These are phyloP conservation scores for Caretta caretta DNA, from an alignment of 2,113 vertebrate genomes.

Conservation along the genomic window DNA sequence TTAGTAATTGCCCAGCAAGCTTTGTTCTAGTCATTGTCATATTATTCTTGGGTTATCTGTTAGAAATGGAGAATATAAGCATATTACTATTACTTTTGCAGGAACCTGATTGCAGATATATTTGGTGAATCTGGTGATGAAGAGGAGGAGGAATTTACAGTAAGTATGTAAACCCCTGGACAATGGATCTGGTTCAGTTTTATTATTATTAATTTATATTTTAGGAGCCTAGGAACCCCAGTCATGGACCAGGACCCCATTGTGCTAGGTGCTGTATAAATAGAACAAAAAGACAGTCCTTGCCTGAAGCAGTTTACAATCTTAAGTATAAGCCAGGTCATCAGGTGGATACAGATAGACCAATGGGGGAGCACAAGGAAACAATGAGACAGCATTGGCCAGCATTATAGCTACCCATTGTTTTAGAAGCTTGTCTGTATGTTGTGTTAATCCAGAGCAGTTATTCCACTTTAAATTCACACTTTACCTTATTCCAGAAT, in stretches of 20 bases:
- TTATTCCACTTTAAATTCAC: neutral
- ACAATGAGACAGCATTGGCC: neutral
- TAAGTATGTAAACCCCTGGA: constrained; percentile 68
- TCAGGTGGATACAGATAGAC: neutral
- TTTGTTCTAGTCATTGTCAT: neutral
- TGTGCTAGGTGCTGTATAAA: neutral
- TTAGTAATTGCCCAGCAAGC: neutral
- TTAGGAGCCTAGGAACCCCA: neutral
- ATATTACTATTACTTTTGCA: constrained; percentile 62
- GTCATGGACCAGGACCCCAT: neutral
- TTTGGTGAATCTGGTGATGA: constrained; percentile 99
- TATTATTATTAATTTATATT: neutral
- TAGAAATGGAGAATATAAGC: neutral
- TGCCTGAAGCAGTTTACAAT: neutral
- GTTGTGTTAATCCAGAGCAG: neutral
- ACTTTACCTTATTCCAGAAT: neutral
- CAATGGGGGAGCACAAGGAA: neutral
- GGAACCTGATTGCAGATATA: constrained; percentile 98
- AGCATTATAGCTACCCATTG: neutral
- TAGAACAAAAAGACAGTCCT: neutral
- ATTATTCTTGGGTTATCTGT: neutral
- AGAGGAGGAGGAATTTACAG: constrained; percentile 97
- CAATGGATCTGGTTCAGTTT: neutral
- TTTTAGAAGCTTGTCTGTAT: neutral
- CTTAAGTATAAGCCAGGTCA: neutral